Evolutionary conservation across 2,888 invertebrate species (phyloP).

Genomic region (Epirrita christyi): DNA sequence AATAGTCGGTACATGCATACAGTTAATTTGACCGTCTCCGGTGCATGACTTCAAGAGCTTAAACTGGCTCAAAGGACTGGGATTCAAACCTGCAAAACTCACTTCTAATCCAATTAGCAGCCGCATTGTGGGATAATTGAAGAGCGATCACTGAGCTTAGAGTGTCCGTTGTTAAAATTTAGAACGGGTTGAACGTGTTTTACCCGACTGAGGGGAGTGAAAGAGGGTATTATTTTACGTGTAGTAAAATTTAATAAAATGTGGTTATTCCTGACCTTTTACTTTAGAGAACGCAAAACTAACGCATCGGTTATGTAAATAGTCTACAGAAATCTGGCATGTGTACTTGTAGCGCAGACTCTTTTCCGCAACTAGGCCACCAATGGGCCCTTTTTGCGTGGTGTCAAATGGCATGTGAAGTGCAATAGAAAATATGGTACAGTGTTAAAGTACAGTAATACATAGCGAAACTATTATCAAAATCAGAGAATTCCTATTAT

Average conservation of each 20-base stretch:
- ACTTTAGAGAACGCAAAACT: no score
- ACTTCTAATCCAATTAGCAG: slow-evolving; percentile 62
- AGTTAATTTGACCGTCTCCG: slow-evolving; percentile 27
- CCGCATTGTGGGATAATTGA: slow-evolving; percentile 48
- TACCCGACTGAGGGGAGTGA: slow-evolving; percentile 8
- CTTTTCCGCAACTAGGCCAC: no score
- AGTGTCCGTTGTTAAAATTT: slow-evolving; percentile 39
- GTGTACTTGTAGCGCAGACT: no score
- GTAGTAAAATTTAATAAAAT: not conserved
- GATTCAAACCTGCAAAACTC: slow-evolving; percentile 59
- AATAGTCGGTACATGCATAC: slow-evolving; percentile 1
- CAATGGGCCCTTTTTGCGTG: no score
- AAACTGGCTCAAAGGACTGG: slow-evolving; percentile 29
- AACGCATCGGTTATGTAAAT: no score
- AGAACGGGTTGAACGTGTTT: slow-evolving; percentile 31
- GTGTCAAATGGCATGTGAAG: no score
- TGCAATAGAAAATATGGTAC: no score
- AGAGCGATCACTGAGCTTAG: slow-evolving; percentile 36
- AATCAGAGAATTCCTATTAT: no score
- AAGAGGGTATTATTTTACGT: not conserved
- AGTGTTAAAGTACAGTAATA: no score
- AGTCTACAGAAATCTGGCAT: no score
- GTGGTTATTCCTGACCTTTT: not conserved
- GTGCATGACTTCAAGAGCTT: slow-evolving; percentile 31
- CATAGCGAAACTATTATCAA: no score